phyloP scores from a whole-genome alignment of 2,888 invertebrate species.

The Deroplatys truncata region DNA sequence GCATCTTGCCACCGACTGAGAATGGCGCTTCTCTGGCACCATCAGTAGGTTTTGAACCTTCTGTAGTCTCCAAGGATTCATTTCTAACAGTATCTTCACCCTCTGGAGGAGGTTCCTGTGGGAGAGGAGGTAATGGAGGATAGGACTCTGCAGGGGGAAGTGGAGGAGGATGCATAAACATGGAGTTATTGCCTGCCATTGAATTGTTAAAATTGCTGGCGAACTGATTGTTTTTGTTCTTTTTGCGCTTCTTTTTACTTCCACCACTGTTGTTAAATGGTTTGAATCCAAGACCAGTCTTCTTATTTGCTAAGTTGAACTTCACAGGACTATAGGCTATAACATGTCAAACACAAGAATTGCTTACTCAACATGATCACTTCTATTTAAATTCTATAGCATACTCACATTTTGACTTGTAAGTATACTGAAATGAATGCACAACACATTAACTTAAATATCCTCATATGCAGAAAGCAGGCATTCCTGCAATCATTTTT shows the following conservation, averaged over 20 bases:
- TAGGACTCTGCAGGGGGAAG: constrained; percentile 47
- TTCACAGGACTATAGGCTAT: constrained; percentile 49
- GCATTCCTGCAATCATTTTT: no score
- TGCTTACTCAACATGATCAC: neutral
- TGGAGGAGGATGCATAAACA: constrained; percentile 47
- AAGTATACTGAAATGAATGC: no score
- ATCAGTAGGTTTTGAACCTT: neutral
- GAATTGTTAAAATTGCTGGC: constrained; percentile 39
- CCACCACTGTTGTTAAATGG: constrained; percentile 40
- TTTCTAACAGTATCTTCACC: constrained; percentile 36
- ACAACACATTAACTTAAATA: no score
- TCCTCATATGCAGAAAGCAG: no score
- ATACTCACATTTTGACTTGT: neutral
- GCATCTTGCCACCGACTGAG: neutral
- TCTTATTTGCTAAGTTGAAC: constrained; percentile 50
- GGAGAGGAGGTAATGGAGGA: constrained; percentile 48
- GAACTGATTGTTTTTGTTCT: constrained; percentile 52
- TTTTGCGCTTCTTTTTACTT: constrained; percentile 71
- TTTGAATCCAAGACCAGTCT: constrained; percentile 40
- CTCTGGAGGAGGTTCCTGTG: constrained; percentile 52
- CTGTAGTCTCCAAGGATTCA: neutral
- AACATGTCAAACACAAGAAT: constrained; percentile 23
- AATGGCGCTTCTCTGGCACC: neutral
- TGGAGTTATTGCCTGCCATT: neutral
- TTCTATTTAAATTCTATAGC: neutral